phyloP scores from a whole-genome alignment of 2,888 invertebrate genomes.

The Eledona agricola region DNA sequence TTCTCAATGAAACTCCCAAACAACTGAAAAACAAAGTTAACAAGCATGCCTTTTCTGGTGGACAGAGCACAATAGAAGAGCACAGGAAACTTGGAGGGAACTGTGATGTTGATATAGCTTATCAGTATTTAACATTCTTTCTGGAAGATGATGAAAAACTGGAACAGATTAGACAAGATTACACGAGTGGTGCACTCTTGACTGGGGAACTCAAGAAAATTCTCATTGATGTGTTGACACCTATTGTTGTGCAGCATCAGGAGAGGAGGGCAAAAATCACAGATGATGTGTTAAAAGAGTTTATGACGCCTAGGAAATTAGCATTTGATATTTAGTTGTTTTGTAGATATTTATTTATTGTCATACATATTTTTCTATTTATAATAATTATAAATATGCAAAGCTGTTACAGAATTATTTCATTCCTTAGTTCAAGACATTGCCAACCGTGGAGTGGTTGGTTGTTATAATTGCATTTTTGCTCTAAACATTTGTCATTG shows the following conservation, averaged over 20 bases:
- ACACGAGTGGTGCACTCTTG: slow-evolving; percentile 86
- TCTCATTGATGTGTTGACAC: slow-evolving; percentile 81
- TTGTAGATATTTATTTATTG: slow-evolving; percentile 22
- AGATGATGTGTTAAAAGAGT: slow-evolving; percentile 83
- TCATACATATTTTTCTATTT: too few relatives aligned
- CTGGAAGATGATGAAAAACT: slow-evolving; percentile 90
- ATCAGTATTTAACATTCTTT: slow-evolving; percentile 94
- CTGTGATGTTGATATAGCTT: slow-evolving; percentile 94
- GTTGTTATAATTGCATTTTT: too few relatives aligned
- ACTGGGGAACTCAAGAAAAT: slow-evolving; percentile 96
- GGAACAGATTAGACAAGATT: slow-evolving; percentile 74
- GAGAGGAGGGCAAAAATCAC: slow-evolving; percentile 80
- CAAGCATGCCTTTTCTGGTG: slow-evolving; percentile 98
- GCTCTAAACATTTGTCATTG: too few relatives aligned
- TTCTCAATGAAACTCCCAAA: slow-evolving; percentile 93
- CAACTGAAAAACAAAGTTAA: slow-evolving; percentile 96
- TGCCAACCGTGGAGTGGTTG: too few relatives aligned
- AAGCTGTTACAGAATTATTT: too few relatives aligned
- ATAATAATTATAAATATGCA: too few relatives aligned
- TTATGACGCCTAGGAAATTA: slow-evolving; percentile 84
- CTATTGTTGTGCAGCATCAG: slow-evolving; percentile 85
- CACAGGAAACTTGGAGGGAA: slow-evolving; percentile 92
- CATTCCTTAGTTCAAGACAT: too few relatives aligned
- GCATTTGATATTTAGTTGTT: slow-evolving; percentile 62
- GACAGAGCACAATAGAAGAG: slow-evolving; percentile 91